phyloP scores from a whole-genome alignment of 2,888 invertebrate genomes.

The Amphipyra tragopoginis region DNA sequence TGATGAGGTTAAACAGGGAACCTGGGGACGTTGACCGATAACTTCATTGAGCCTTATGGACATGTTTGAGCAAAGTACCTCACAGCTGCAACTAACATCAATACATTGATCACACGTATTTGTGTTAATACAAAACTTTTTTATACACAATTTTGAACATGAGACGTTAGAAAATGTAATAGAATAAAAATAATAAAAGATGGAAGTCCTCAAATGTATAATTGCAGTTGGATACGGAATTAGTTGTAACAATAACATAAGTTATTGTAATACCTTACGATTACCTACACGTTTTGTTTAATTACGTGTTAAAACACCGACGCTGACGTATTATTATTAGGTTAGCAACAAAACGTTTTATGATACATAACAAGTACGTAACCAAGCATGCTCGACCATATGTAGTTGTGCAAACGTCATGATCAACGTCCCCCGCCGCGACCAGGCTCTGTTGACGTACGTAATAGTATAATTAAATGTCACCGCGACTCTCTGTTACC shows the following conservation, averaged over 20 bases:
- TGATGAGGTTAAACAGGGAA: constrained; percentile 47
- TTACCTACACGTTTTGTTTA: constrained; percentile 31
- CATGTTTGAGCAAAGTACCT: constrained; percentile 32
- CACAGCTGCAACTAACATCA: background rate
- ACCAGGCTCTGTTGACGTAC: constrained; percentile 57
- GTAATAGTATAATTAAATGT: constrained; percentile 57
- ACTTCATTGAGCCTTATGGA: constrained; percentile 37
- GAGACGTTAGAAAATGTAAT: too few species aligned
- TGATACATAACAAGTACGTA: constrained; percentile 34
- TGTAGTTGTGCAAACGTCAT: constrained; percentile 49
- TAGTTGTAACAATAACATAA: background rate
- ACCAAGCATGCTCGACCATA: constrained; percentile 38
- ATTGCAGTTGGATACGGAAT: too few species aligned
- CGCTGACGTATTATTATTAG: constrained; percentile 18
- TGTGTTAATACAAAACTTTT: background rate
- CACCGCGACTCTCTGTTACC: constrained; percentile 52
- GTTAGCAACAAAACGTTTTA: constrained; percentile 48
- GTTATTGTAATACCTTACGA: constrained; percentile 1
- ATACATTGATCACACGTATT: background rate
- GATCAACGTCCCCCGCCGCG: constrained; percentile 54
- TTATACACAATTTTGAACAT: too few species aligned
- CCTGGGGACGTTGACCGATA: constrained; percentile 24
- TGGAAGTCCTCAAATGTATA: too few species aligned
- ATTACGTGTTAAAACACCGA: constrained; percentile 33
- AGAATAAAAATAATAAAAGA: too few species aligned